Base-by-base conservation (phyloP, 2,888 invertebrate species). In the Drosophila parthenogenetica region DNA sequence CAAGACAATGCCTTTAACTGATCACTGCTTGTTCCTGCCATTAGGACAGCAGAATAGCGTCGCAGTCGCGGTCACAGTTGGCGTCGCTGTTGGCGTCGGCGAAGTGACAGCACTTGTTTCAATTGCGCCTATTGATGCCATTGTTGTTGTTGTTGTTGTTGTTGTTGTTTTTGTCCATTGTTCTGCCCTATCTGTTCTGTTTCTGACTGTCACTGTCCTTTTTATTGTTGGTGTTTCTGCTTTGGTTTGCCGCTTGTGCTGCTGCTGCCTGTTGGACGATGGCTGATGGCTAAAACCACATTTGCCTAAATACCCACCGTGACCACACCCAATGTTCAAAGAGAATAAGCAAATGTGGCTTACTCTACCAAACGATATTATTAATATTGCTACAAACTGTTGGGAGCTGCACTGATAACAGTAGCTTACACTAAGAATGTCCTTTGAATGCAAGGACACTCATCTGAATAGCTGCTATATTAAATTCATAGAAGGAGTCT, bases 101-200 rank as follows among this genome's bases (percentile, higher is more conserved):
- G 45, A 65, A 42, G 74, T 73, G 78, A 74, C 66, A 70, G 74
- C 79, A 79, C 79, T 79, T 77, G 75, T 77, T 77, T 78, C 77
- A 79, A 77, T 77, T 77, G 79, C 71, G 74, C 60, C 79, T 78
- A 77, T 77, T 77, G 79, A 74, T 78, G 70, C 58, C 79, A 74
- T 61, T 76, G 76, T 66, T 73, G 37, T 67, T 57, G 63, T 48
- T 45, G 48, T 17, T 40, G 22, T 29, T 50, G 16, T 19, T 58
- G 25, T 11, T 58, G 51, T 19, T 54, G 22, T 35, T 55, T 32
- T 19, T 39, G 17, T 22, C 64, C 57, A 63, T 77, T 70, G 79
- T 78, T 66, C 45, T 25, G 59, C 13, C 49, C 50, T 66, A 53
- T 46, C 51, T 67, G 61, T 51, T 51, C 53, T 49, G 32, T 10